A percentile compares a stretch with the other conserved stretches of the same genome.
Conservation (phyloP, 2,113 vertebrate genomes). For the Oryzias javanicus region DNA sequence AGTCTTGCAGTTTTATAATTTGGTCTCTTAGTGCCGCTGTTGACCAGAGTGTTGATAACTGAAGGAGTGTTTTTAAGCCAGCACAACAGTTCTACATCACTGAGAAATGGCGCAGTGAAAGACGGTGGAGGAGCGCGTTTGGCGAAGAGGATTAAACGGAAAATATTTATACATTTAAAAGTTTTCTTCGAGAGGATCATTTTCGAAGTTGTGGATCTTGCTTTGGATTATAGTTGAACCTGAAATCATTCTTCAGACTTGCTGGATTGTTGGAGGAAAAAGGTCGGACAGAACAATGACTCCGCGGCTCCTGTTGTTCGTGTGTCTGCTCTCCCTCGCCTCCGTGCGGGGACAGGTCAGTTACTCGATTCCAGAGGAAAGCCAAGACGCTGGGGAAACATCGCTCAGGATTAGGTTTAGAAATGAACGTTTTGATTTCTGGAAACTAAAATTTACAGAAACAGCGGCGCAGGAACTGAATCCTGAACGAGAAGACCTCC, state of each 20-base stretch:
- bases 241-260: background rate
- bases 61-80: background rate
- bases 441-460: slow-evolving; percentile 50
- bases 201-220: background rate
- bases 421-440: slow-evolving; percentile 47
- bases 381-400: too few species aligned
- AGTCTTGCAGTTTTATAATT: slow-evolving; percentile 69
- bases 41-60: slow-evolving; percentile 69
- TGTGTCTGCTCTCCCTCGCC: background rate
- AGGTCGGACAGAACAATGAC: background rate
- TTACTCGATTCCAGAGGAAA: too few species aligned
- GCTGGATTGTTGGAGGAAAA: background rate
- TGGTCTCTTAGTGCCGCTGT: slow-evolving; percentile 88
- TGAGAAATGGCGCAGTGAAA: background rate
- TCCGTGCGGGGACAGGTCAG: too few species aligned
- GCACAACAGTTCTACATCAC: slow-evolving; percentile 4
- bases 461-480: too few species aligned
- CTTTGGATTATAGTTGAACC: background rate
- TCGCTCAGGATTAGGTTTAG: too few species aligned
- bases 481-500: too few species aligned
- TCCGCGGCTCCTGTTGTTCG: background rate
- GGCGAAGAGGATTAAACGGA: too few species aligned
- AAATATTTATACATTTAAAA: too few species aligned
- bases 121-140: background rate
- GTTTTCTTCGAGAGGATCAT: too few species aligned